Evolutionary conservation across 2,797 vertebrate species (phyloP), one percentile per base, ranked within the genome.

Genomic region (Bufotes viridis): DNA sequence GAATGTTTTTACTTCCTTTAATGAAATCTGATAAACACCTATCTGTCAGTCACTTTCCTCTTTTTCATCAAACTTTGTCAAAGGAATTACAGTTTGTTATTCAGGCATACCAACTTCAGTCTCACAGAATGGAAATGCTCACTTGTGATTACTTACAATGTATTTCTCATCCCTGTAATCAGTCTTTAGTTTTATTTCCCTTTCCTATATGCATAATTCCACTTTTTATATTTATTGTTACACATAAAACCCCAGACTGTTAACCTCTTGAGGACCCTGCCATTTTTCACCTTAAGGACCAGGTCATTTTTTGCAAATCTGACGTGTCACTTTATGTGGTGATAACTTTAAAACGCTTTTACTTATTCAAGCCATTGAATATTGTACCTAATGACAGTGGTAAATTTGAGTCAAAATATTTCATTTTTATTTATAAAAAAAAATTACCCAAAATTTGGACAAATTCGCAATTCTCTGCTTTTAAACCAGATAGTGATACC

Each of bases 61-160:
- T 78, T 12, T 55, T 78, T 78, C 49, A 55, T 78, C 12, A 78
- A 78, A 53, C 49, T 75, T 55, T 78, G 75, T 55, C 75, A 51
- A 7, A 53, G 12, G 6, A 78, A 78, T 78, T n/a, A 78, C 81
- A 57, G 49, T 70, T 69, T 67, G 58, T 70, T 57, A 82, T 70
- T 55, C 81, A 70, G 65, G 49, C 24, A 70, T 70, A 55, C 81
- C n/a, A 57, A 76, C 7, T 69, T 55, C 24, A 26, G 81, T 70
- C 61, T 65, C 15, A 42, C 42, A 29, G 61, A 82, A 24, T 55
- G 24, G 42, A 42, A 55, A 55, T 70, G 51, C 81, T 70, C 81
- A 70, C 55, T 82, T 70, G 49, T 82, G 26, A 55, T 82, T 70
- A 55, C 81, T 55, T 65, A 82, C 61, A 69, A n/a, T 55, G 49